Percentiles rank a stretch among this genome's conserved stretches.
Conservation (phyloP, 1,140 invertebrate species). For the Drosophila tsacasi region DNA sequence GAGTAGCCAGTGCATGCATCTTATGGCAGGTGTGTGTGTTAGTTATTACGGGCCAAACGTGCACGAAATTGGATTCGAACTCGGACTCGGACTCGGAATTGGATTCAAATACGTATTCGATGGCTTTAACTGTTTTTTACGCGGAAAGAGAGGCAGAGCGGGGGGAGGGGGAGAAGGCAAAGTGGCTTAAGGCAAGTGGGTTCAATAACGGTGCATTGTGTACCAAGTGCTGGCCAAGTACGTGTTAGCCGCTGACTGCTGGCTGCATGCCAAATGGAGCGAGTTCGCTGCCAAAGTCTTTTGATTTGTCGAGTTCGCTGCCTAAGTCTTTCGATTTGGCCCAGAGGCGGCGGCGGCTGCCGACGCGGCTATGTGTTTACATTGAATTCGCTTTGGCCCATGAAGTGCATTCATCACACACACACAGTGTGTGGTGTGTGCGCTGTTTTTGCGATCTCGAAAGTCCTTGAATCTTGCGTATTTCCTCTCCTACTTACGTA, state of each 20-base stretch:
- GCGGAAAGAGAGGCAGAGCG: background rate
- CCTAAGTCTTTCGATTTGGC: conserved; percentile 74
- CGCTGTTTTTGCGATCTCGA: conserved; percentile 38
- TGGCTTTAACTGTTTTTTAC: conserved; percentile 45
- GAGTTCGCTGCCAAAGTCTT: conserved; percentile 45
- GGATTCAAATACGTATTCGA: conserved; percentile 29
- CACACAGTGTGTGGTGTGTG: conserved; percentile 7
- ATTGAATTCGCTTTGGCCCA: conserved; percentile 65
- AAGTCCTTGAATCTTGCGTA: conserved; percentile 61
- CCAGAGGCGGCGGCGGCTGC: background rate
- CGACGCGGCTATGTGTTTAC: conserved; percentile 14
- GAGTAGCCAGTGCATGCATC: background rate
- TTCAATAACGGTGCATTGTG: conserved; percentile 82
- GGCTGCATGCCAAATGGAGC: conserved; percentile 37
- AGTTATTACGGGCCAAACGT: conserved; percentile 36
- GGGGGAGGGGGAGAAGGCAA: background rate
- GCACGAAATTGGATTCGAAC: conserved; percentile 36
- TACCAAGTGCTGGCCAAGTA: conserved; percentile 7
- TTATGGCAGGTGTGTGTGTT: background rate
- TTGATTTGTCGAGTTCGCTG: conserved; percentile 47
- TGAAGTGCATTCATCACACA: conserved; percentile 48
- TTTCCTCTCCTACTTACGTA: background rate
- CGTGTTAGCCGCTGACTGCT: conserved; percentile 18
- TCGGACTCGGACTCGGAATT: conserved; percentile 30
- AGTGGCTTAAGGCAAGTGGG: conserved; percentile 64